Evolutionary conservation across 2,888 invertebrate genomes (phyloP), one percentile per base, ranked within the genome.

Genomic region (Epirrita christyi): DNA sequence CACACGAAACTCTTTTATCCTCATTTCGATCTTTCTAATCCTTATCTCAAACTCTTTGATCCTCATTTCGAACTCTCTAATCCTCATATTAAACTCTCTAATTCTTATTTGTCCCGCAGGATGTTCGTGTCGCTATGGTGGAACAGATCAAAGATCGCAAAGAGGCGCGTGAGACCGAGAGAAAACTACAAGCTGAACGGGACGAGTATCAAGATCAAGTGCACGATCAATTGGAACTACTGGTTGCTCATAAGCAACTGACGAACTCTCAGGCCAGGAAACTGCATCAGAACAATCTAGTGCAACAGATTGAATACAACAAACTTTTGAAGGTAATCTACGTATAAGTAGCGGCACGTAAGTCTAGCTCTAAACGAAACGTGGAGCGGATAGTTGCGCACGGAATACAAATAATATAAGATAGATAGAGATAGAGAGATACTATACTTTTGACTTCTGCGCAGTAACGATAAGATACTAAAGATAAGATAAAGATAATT

Each of bases 241-340:
- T 89, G 11, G 72, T 73, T 0, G 64, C 67, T 0, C 72, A 83
- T 38, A 82, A 80, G 58, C 63, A 80, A 5, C 27, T 77, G 1
- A 75, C 75, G 0, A 83, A 88, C 6, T 82, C 81, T 0, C 75
- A 80, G 47, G 63, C 50, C 0, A 72, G 77, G 64, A 86, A 83
- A 63, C 43, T 68, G 2, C 76, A 84, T 27, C 86, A 88, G 63
- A 54, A 59, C 1, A 67, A 86, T 2, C 47, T 90, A 34, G 8
- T 79, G 4, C 65, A 81, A 0, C 90, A 90, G 69, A 88, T 88
- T 0, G 80, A 83, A 28, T 89, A 90, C 46, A 89, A 83, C 45
- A 80, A 81, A n/a, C 51, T 80, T n/a, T 68, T 91, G 36, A 88
- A 89, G 83, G 90, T 88, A 52, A 37, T 56, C 41, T 15, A 13